Percentiles rank a stretch among this genome's conserved stretches.
Conservation (phyloP, 2,888 invertebrate genomes). For the Anaspis maculata region DNA sequence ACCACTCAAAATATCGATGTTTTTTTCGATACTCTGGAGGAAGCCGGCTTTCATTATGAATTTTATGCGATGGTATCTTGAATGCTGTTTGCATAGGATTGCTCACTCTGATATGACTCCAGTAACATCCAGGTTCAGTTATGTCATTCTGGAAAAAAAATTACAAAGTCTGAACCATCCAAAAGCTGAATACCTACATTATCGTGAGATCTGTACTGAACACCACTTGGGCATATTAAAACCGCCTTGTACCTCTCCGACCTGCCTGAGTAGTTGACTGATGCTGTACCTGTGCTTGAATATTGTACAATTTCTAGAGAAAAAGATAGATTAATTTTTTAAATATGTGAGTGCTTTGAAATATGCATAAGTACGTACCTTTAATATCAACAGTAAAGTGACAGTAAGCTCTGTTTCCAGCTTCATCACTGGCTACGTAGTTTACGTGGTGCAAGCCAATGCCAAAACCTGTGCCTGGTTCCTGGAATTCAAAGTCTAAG, state of each 20-base stretch:
- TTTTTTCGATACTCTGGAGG: slow-evolving; percentile 16
- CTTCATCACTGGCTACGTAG: slow-evolving; percentile 56
- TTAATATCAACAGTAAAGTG: slow-evolving; percentile 52
- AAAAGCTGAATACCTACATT: slow-evolving; percentile 8
- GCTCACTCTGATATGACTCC: slow-evolving; percentile 32
- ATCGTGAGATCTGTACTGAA: slow-evolving; percentile 32
- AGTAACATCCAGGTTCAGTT: slow-evolving; percentile 31
- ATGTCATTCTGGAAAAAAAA: slow-evolving; percentile 8
- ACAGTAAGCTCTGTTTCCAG: slow-evolving; percentile 55
- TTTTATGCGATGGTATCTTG: slow-evolving; percentile 18
- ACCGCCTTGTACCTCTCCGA: slow-evolving; percentile 27
- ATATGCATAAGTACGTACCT: background rate
- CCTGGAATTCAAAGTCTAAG: too few relatives aligned
- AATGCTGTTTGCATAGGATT: slow-evolving; percentile 22
- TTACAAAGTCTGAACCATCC: background rate
- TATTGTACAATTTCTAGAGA: too few relatives aligned
- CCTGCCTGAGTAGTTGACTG: slow-evolving; percentile 7
- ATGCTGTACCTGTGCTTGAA: too few relatives aligned
- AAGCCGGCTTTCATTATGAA: slow-evolving; percentile 23
- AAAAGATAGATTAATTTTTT: too few relatives aligned
- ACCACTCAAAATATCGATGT: slow-evolving; percentile 18
- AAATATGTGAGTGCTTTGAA: background rate
- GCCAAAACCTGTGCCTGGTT: slow-evolving; percentile 53
- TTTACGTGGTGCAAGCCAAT: slow-evolving; percentile 53
- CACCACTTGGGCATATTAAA: slow-evolving; percentile 36